phyloP scores from a whole-genome alignment of 2,797 vertebrate species.

The Psittacula derbiana region DNA sequence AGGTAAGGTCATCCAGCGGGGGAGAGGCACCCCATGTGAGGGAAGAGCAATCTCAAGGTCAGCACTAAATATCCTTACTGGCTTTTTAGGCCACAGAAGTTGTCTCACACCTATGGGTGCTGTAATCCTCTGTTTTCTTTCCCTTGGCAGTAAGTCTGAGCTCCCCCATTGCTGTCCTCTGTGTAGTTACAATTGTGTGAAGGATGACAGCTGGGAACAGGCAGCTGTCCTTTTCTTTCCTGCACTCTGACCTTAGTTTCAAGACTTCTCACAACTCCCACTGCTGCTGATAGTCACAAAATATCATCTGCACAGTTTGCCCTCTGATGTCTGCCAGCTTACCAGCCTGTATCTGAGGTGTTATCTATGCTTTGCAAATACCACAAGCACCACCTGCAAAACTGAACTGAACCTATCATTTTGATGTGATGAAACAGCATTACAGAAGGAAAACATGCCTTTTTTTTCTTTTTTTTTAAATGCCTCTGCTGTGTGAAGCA shows the following conservation, averaged over 20 bases:
- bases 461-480: not conserved
- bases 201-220: not conserved
- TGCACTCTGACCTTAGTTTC: not conserved
- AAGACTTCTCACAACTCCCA: not conserved
- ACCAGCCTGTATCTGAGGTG: not conserved
- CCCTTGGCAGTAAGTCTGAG: not conserved
- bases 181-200: not conserved
- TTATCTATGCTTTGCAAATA: not conserved
- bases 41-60: not conserved
- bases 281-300: not conserved
- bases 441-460: not conserved
- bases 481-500: not conserved
- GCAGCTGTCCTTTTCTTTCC: not conserved
- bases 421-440: not conserved
- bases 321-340: not conserved
- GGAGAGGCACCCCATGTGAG: not conserved
- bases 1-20: not conserved
- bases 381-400: not conserved
- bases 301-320: not conserved
- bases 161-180: not conserved
- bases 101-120: fast-evolving
- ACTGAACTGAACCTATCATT: not conserved
- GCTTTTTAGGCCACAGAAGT: not conserved
- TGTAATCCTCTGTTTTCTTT: not conserved
- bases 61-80: not conserved